These are phyloP conservation scores for Parus major DNA, from an alignment of 2,113 vertebrate genomes.

Conservation along the genomic window DNA sequence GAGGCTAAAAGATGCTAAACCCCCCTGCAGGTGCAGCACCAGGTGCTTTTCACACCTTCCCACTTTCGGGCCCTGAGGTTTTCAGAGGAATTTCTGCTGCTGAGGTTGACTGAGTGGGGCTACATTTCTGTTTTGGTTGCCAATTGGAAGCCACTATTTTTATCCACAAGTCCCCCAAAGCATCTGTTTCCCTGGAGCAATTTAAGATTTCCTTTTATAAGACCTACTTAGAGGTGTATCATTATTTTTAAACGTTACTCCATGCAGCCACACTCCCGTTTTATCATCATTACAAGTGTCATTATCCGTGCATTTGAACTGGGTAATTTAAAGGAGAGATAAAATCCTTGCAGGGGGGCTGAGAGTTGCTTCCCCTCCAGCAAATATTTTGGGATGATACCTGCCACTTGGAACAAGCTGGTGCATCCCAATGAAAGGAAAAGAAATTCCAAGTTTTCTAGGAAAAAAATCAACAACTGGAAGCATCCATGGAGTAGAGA, in stretches of 20 bases:
- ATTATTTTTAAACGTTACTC: slow-evolving; percentile 54
- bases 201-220: slow-evolving; percentile 40
- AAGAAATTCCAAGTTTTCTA: background rate
- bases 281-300: slow-evolving; percentile 16
- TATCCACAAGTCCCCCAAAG: slow-evolving; percentile 48
- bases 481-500: background rate
- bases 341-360: slow-evolving; percentile 11
- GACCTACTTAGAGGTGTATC: slow-evolving; percentile 42
- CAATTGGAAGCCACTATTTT: slow-evolving; percentile 51
- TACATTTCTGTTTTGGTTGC: slow-evolving; percentile 41
- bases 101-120: background rate
- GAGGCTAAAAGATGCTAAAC: background rate
- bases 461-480: background rate
- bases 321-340: slow-evolving; percentile 1
- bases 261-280: background rate
- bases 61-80: background rate
- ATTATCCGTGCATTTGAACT: background rate
- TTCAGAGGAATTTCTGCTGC: background rate
- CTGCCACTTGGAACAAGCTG: background rate
- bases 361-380: background rate
- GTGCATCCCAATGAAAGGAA: background rate
- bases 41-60: background rate
- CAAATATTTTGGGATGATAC: slow-evolving; percentile 19
- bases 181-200: slow-evolving; percentile 57
- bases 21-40: background rate